A percentile compares a stretch with the other conserved stretches of the same genome.
phyloP scores from a whole-genome alignment of 2,797 vertebrate genomes.

The Hypotaenidia philippensis region DNA sequence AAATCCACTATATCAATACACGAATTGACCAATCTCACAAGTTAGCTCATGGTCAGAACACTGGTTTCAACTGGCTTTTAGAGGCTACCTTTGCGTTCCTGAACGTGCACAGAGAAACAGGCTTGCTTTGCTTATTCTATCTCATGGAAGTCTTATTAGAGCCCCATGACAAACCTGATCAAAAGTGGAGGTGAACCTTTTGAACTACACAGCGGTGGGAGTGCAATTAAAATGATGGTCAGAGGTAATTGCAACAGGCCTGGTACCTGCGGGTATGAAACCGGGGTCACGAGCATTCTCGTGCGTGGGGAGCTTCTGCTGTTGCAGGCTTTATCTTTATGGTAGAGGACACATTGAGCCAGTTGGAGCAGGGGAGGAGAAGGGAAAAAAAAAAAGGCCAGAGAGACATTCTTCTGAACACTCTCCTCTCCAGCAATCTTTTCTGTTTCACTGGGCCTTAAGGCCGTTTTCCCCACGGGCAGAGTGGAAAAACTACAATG shows the following conservation, averaged over 20 bases:
- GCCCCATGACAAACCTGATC: not conserved
- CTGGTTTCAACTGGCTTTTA: not conserved
- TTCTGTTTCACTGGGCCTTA: slow-evolving; percentile 21
- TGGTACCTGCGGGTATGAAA: not conserved
- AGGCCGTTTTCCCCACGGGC: not conserved
- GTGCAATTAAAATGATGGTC: not conserved
- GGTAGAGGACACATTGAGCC: not conserved
- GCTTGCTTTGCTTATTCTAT: not conserved
- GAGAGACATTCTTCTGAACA: not conserved
- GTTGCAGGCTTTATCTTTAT: not conserved
- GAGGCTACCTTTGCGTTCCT: not conserved
- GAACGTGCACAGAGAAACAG: not conserved
- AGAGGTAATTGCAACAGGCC: not conserved
- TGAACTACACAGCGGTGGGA: fast-evolving
- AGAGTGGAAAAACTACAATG: not conserved
- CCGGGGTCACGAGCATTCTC: not conserved
- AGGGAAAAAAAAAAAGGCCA: not conserved
- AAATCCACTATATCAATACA: not conserved
- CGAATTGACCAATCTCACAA: not conserved
- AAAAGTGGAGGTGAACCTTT: not conserved
- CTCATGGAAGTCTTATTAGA: not conserved
- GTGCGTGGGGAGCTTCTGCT: not conserved
- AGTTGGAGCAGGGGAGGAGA: fast-evolving
- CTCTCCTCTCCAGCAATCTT: not conserved
- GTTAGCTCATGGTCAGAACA: fast-evolving